A percentile compares a stretch with the other conserved stretches of the same genome.
Conservation (phyloP, 2,888 invertebrate species). For the Cheilosia urbana region DNA sequence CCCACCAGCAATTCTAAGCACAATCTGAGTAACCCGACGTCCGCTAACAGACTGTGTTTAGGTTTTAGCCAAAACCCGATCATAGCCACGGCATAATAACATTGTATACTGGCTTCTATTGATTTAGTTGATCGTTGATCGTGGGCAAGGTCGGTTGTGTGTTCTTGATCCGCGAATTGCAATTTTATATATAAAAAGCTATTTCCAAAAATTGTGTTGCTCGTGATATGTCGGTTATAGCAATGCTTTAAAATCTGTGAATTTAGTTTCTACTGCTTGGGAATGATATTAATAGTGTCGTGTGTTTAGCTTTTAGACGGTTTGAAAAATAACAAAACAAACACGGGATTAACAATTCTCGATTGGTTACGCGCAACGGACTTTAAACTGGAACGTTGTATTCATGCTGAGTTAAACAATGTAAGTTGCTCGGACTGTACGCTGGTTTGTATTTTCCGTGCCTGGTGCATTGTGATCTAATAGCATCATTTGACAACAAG, state of each 20-base stretch:
- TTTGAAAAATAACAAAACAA: constrained; percentile 10
- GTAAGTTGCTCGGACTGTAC: constrained; percentile 57
- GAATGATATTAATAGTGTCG: constrained; percentile 14
- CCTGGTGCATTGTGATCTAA: constrained; percentile 62
- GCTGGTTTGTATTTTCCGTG: constrained; percentile 6
- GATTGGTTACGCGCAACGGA: constrained; percentile 19
- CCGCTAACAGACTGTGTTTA: constrained; percentile 34
- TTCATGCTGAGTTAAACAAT: constrained; percentile 44
- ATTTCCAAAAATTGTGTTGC: constrained; percentile 40
- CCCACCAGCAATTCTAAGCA: constrained; percentile 15
- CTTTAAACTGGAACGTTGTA: constrained; percentile 35
- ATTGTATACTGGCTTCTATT: constrained; percentile 55
- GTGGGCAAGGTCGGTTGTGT: constrained; percentile 72
- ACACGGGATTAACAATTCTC: constrained; percentile 17
- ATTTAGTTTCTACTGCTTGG: neutral
- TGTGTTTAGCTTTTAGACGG: neutral
- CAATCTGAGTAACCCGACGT: constrained; percentile 42
- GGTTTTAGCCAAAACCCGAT: constrained; percentile 66
- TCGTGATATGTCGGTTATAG: constrained; percentile 14
- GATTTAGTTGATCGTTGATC: constrained; percentile 66
- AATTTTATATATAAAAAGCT: constrained; percentile 1
- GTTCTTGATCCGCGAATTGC: constrained; percentile 49
- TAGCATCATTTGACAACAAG: constrained; percentile 49
- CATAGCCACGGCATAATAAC: constrained; percentile 48
- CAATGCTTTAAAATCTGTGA: constrained; percentile 6